phyloP scores from a whole-genome alignment of 2,113 vertebrate genomes.

The Leptobrachium ailaonicum region DNA sequence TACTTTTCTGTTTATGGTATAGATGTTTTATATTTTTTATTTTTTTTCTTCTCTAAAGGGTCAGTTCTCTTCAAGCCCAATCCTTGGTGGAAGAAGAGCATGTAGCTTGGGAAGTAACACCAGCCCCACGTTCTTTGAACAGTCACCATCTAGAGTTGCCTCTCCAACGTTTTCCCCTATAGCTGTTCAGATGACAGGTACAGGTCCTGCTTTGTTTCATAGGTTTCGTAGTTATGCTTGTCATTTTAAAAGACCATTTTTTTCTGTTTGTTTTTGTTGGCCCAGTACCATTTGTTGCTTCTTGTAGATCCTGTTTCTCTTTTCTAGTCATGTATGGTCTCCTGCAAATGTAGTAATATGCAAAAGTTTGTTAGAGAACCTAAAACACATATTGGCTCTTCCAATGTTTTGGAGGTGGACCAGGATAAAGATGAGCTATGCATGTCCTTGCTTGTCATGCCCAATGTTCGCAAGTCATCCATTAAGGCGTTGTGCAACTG shows the following conservation, averaged over 20 bases:
- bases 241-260: neutral
- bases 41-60: slow-evolving; percentile 65
- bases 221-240: neutral
- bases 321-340: no score
- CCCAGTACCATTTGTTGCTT: no score
- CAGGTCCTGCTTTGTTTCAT: slow-evolving; percentile 1
- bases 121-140: slow-evolving; percentile 77
- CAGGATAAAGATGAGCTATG: no score
- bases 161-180: slow-evolving; percentile 89
- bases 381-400: no score
- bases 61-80: slow-evolving; percentile 95
- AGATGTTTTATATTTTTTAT: neutral
- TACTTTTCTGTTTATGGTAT: no score
- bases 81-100: slow-evolving; percentile 76
- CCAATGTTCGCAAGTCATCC: no score
- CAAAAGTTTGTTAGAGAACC: no score
- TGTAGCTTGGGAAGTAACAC: slow-evolving; percentile 85
- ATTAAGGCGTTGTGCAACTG: no score
- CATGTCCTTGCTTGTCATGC: no score
- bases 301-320: no score
- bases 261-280: neutral
- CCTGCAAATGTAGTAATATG: no score
- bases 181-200: slow-evolving; percentile 81
- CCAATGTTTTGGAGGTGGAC: no score
- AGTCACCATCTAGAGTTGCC: slow-evolving; percentile 67